A percentile compares a stretch with the other conserved stretches of the same genome.
Evolutionary conservation across 1,140 invertebrate genomes (phyloP).

Genomic region (Schlechtendalia chinensis): DNA sequence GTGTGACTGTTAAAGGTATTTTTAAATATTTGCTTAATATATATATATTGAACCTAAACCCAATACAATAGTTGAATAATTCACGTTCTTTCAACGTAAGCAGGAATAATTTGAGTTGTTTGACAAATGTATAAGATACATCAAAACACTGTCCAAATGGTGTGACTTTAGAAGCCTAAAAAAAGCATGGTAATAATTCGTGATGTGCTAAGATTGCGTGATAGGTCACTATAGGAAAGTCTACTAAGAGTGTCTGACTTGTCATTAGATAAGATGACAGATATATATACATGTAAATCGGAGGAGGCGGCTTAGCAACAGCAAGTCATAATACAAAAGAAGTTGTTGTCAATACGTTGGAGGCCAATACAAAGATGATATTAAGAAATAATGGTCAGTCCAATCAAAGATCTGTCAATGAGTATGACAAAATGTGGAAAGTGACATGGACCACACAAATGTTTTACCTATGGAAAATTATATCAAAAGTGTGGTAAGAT

Average conservation of each 20-base stretch:
- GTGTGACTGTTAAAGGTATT: not conserved
- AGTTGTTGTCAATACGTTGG: not conserved
- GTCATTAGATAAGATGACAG: not conserved
- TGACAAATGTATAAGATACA: not conserved
- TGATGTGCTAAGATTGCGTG: not conserved
- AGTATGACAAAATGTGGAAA: not conserved
- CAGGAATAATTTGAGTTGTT: not conserved
- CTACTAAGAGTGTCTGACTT: not conserved
- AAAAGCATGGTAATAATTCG: not conserved
- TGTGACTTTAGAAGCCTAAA: not conserved
- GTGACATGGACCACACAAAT: not conserved
- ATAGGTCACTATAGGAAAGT: not conserved
- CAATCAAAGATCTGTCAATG: too few relatives aligned
- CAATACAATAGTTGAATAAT: not conserved
- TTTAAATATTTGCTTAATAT: not conserved
- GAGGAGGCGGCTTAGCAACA: too few relatives aligned
- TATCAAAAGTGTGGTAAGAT: not conserved
- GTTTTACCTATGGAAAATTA: not conserved
- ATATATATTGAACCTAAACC: not conserved
- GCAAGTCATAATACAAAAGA: not conserved
- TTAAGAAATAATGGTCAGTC: not conserved
- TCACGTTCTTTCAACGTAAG: not conserved
- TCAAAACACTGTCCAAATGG: not conserved
- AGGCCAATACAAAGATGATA: not conserved
- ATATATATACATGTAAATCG: not conserved